Evolutionary conservation across 2,888 invertebrate species (phyloP).

Genomic region (Microchrysa polita): DNA sequence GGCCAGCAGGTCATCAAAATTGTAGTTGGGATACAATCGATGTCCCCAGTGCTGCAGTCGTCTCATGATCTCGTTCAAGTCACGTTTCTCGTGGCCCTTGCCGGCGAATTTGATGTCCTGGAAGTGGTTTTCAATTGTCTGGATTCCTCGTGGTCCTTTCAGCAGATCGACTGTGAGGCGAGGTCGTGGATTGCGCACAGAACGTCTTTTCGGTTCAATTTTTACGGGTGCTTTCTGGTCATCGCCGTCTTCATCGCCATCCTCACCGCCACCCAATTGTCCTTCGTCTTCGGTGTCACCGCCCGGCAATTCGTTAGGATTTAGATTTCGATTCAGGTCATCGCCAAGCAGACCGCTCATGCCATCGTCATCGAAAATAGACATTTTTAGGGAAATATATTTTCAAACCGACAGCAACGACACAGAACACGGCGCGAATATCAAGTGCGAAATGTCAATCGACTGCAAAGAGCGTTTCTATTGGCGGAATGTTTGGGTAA

Average conservation of each 20-base stretch:
- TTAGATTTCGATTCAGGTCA: slow-evolving; percentile 58
- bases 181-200: slow-evolving; percentile 73
- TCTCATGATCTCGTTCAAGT: slow-evolving; percentile 81
- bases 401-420: too few relatives aligned
- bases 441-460: too few relatives aligned
- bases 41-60: slow-evolving; percentile 94
- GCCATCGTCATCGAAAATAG: slow-evolving; percentile 51
- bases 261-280: slow-evolving; percentile 60
- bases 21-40: slow-evolving; percentile 86
- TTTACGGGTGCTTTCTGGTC: slow-evolving; percentile 62
- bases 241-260: slow-evolving; percentile 65
- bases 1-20: slow-evolving; percentile 86
- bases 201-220: slow-evolving; percentile 67
- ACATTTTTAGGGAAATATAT: slow-evolving; percentile 46
- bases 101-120: slow-evolving; percentile 82
- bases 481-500: too few relatives aligned
- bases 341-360: slow-evolving; percentile 57
- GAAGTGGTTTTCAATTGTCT: slow-evolving; percentile 81
- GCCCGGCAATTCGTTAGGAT: slow-evolving; percentile 64
- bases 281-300: slow-evolving; percentile 62
- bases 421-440: too few relatives aligned
- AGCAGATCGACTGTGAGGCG: slow-evolving; percentile 76
- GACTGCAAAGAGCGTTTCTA: too few relatives aligned
- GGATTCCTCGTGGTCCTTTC: slow-evolving; percentile 79
- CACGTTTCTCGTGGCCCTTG: slow-evolving; percentile 83